Percentiles rank a stretch among this genome's conserved stretches.
These are phyloP conservation scores for Pyrgus malvae DNA, from an alignment of 2,888 invertebrate genomes.

Conservation along the genomic window DNA sequence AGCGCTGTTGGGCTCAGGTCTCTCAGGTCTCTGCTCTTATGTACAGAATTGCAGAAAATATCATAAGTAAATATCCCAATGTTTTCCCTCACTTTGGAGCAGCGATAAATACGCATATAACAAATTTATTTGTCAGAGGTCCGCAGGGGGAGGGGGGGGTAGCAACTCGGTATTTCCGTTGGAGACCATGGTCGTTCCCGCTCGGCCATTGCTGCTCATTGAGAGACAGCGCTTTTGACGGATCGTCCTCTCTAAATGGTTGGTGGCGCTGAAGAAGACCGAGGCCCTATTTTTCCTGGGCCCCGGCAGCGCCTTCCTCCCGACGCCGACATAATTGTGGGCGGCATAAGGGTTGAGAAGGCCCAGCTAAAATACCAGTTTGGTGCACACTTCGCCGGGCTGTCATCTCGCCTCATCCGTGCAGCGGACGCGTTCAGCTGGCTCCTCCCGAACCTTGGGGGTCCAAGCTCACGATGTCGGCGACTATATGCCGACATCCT, in stretches of 20 bases:
- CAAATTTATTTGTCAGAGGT: too few relatives aligned
- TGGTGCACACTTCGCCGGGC: not conserved
- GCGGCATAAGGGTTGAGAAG: not conserved
- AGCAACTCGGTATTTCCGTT: too few relatives aligned
- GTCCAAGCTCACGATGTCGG: slow-evolving; percentile 5
- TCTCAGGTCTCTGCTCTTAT: too few relatives aligned
- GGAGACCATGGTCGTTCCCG: too few relatives aligned
- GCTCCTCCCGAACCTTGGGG: slow-evolving; percentile 29
- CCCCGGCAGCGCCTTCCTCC: slow-evolving; percentile 10
- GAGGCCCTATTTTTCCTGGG: slow-evolving; percentile 27
- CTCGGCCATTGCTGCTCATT: too few relatives aligned
- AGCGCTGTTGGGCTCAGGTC: too few relatives aligned
- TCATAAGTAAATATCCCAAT: too few relatives aligned
- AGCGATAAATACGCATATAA: too few relatives aligned
- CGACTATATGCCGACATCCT: slow-evolving; percentile 20
- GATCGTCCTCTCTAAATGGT: not conserved
- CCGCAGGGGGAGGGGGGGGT: too few relatives aligned
- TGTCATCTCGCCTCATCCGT: not conserved
- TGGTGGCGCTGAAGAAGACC: slow-evolving; percentile 13
- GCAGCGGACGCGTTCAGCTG: slow-evolving; percentile 13
- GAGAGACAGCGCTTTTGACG: not conserved
- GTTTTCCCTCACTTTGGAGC: too few relatives aligned
- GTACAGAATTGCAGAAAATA: too few relatives aligned
- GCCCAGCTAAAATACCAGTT: slow-evolving; percentile 3
- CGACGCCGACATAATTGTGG: not conserved